These are phyloP conservation scores for Dasyurus viverrinus DNA, from an alignment of 2,113 vertebrate species.

Conservation along the genomic window DNA sequence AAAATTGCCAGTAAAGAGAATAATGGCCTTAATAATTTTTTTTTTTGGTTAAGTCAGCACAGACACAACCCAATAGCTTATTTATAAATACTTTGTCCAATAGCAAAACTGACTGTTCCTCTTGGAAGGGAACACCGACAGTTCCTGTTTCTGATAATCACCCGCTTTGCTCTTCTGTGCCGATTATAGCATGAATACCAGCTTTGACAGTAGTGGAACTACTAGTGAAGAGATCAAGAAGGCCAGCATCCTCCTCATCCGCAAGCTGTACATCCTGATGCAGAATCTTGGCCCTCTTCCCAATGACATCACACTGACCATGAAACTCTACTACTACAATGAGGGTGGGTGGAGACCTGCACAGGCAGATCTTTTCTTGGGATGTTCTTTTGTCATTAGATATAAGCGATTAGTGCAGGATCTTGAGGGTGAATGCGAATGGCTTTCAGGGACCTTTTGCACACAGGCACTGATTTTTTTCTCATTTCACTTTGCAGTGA, in stretches of 20 bases:
- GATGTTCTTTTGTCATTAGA: conserved; percentile 10
- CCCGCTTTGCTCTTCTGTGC: conserved; percentile 67
- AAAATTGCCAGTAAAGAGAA: conserved; percentile 36
- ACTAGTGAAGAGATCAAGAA: conserved; percentile 83
- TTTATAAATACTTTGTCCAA: conserved; percentile 52
- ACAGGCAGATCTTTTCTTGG: conserved; percentile 14
- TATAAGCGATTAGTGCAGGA: conserved; percentile 25
- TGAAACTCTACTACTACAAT: conserved; percentile 87
- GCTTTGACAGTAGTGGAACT: conserved; percentile 59
- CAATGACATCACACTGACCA: conserved; percentile 83
- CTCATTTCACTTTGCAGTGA: conserved; percentile 79
- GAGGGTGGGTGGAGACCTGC: conserved; percentile 79
- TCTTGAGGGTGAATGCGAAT: conserved; percentile 11
- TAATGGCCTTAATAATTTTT: conserved; percentile 19
- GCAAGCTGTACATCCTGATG: conserved; percentile 84
- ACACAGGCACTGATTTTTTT: conserved; percentile 22
- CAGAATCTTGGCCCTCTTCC: conserved; percentile 85
- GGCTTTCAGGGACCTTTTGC: neutral
- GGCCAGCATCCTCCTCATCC: conserved; percentile 86
- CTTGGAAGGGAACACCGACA: conserved; percentile 46
- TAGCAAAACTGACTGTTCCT: conserved; percentile 38
- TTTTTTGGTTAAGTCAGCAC: conserved; percentile 41
- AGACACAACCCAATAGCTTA: conserved; percentile 32
- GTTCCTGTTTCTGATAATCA: conserved; percentile 64
- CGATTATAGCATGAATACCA: conserved; percentile 71